Conservation (phyloP, 2,888 invertebrate genomes). For the Meiosimyza decipiens region DNA sequence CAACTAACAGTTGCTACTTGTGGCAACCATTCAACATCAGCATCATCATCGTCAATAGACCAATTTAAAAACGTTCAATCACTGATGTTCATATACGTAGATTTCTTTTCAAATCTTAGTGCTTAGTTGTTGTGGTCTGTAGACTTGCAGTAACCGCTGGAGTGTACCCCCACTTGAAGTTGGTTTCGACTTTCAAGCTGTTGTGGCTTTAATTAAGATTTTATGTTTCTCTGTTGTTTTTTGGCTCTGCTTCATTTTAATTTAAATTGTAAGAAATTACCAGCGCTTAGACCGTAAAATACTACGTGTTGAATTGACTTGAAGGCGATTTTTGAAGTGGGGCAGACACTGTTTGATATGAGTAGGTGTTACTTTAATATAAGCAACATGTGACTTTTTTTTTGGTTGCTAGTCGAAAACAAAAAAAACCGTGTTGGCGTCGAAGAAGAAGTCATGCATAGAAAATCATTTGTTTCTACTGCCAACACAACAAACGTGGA, state of each 20-base stretch:
- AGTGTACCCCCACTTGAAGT: slow-evolving; percentile 3
- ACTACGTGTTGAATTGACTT: no score
- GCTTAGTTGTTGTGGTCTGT: background rate
- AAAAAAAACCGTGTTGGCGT: no score
- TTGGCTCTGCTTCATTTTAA: background rate
- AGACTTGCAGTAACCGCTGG: background rate
- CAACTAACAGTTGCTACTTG: background rate
- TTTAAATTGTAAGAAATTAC: background rate
- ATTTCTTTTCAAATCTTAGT: background rate
- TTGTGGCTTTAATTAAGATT: slow-evolving; percentile 20
- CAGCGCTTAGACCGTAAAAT: no score
- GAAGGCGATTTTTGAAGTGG: no score
- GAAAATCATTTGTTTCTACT: no score
- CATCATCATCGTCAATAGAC: slow-evolving; percentile 24
- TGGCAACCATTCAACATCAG: background rate
- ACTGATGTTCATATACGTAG: background rate
- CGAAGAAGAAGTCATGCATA: no score
- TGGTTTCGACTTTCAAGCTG: slow-evolving; percentile 1
- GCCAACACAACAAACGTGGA: no score
- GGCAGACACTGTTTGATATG: no score
- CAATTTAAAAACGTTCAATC: slow-evolving; percentile 33
- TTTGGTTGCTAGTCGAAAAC: no score
- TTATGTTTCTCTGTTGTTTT: slow-evolving; percentile 12
- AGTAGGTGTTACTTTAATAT: no score
- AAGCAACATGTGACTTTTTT: no score